Evolutionary conservation across 2,113 vertebrate genomes (phyloP), one percentile per base, ranked within the genome.

Genomic region (Actinemys pallida): DNA sequence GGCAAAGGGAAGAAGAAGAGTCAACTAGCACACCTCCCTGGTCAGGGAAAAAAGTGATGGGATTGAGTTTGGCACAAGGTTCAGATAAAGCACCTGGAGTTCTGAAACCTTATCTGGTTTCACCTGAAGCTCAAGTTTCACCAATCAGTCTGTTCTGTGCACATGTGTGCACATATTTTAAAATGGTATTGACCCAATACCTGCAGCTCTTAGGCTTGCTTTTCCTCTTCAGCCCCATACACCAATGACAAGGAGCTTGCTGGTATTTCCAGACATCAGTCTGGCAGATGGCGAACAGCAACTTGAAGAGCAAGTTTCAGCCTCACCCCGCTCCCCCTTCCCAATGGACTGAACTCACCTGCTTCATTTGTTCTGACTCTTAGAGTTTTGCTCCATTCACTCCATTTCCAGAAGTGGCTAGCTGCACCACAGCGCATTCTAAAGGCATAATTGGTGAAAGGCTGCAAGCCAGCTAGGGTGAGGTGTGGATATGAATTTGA

Each of bases 321-420:
- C 9, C 27, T 85, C 78, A 56, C 8, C 17, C 47, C 10, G 45
- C 39, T 54, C 20, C 6, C 47, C 31, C 27, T 17, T 50, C 12
- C 57, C 39, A 62, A 3, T 0, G 6, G 16, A 79, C 0, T 27
- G 17, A 75, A 96, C 98, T 5, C 97, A 99, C 98, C 90, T 86
- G 93, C 91, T 95, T 98, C 96, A 1, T 49, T 24, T 6, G 98
- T 99, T 85, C 13, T 81, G 89, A 97, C 8, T 39, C 10, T 54
- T 13, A 2, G 42, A 5, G 8, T 1, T 7, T 95, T 1, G 0
- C 88, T 97, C 98, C 98, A 98, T 6, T 97, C 54, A 29, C 98
- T 98, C 98, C 98, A 99, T 57, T 92, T 98, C 97, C 98, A 98
- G 93, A 98, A 98, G 82, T 94, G 93, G 14, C 35, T 6, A 2